phyloP scores from a whole-genome alignment of 2,113 vertebrate species.

The Carassius auratus region DNA sequence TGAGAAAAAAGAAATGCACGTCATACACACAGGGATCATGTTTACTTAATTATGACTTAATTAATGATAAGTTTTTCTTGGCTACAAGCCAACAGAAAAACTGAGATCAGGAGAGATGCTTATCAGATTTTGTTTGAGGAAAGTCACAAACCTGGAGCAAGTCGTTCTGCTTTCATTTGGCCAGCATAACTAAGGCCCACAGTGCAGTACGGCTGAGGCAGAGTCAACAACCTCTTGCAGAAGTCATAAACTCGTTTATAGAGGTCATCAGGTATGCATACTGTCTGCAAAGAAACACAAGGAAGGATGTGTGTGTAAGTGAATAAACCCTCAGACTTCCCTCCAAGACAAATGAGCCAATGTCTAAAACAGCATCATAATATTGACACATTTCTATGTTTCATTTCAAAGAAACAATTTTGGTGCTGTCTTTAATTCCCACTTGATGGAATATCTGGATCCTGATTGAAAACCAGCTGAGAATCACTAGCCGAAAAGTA shows the following conservation, averaged over 20 bases:
- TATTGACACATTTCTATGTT: not conserved
- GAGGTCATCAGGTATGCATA: constrained; percentile 84
- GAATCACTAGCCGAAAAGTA: not conserved
- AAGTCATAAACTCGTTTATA: constrained; percentile 85
- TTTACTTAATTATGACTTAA: not conserved
- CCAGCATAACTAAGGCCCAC: constrained; percentile 84
- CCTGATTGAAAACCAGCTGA: not conserved
- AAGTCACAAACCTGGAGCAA: constrained; percentile 76
- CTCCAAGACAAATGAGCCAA: too few relatives aligned
- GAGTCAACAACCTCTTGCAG: constrained; percentile 85
- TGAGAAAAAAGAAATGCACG: constrained; percentile 9
- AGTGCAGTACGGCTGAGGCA: constrained; percentile 88
- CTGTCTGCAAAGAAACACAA: constrained; percentile 74
- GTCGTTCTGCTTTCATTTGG: constrained; percentile 81
- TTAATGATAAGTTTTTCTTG: not conserved
- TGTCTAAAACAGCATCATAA: not conserved
- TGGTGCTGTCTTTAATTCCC: not conserved
- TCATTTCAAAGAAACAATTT: not conserved
- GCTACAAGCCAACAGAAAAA: not conserved
- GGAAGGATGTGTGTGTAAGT: not conserved
- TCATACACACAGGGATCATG: not conserved
- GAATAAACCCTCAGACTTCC: not conserved
- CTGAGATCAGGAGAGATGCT: not conserved
- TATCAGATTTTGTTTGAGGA: not conserved
- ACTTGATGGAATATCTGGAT: not conserved